phyloP scores from a whole-genome alignment of 2,888 invertebrate species.

The Aproaerema taeniolella region DNA sequence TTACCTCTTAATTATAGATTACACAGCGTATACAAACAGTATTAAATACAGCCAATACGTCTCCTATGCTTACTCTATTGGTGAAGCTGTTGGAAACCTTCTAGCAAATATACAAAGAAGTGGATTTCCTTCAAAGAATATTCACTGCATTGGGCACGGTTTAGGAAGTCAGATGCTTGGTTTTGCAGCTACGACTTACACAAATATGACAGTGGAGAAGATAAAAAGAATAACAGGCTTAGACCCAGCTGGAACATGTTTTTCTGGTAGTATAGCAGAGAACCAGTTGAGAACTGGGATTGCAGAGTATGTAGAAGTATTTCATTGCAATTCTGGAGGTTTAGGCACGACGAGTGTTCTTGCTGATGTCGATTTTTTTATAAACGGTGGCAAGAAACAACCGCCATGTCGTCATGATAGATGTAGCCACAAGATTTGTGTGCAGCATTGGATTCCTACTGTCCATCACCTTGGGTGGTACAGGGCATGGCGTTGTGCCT shows the following conservation, averaged over 20 bases:
- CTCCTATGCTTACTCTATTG: constrained; percentile 47
- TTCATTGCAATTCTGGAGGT: constrained; percentile 78
- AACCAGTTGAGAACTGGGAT: constrained; percentile 72
- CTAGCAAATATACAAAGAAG: constrained; percentile 38
- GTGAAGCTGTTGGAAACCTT: constrained; percentile 45
- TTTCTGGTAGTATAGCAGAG: constrained; percentile 51
- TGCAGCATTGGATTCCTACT: constrained; percentile 49
- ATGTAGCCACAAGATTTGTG: constrained; percentile 63
- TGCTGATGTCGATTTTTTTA: constrained; percentile 77
- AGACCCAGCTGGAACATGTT: constrained; percentile 68
- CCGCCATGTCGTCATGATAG: constrained; percentile 55
- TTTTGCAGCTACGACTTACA: constrained; percentile 43
- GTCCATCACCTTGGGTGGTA: constrained; percentile 44
- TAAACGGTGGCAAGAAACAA: constrained; percentile 76
- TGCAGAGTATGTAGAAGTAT: constrained; percentile 77
- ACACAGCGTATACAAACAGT: constrained; percentile 53
- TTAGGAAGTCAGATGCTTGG: constrained; percentile 62
- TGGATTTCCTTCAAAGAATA: constrained; percentile 54
- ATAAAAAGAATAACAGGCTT: constrained; percentile 55
- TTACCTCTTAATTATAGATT: constrained; percentile 60
- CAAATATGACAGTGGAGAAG: constrained; percentile 45
- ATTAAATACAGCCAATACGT: constrained; percentile 58
- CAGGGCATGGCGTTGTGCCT: constrained; percentile 57
- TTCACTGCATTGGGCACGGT: constrained; percentile 62
- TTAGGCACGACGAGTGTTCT: constrained; percentile 68